phyloP scores from a whole-genome alignment of 2,113 vertebrate genomes.

The Lepisosteus oculatus region DNA sequence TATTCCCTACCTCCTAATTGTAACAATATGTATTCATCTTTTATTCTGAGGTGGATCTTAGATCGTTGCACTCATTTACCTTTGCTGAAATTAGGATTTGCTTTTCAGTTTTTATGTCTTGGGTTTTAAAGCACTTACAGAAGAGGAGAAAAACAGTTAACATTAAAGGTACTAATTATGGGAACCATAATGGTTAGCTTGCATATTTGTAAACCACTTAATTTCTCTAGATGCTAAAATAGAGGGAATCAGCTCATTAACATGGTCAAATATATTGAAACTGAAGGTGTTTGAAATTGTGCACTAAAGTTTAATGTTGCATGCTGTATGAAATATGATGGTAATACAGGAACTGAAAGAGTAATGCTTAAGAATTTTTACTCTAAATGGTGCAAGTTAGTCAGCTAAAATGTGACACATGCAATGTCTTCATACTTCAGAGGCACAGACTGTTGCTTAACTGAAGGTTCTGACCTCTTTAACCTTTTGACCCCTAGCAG shows the following conservation, averaged over 20 bases:
- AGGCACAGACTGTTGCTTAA: not conserved
- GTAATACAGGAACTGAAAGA: not conserved
- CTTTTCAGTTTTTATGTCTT: too few species aligned
- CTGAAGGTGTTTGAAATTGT: not conserved
- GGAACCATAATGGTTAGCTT: not conserved
- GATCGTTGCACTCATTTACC: too few species aligned
- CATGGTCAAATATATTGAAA: not conserved
- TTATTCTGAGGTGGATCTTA: too few species aligned
- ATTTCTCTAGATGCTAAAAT: not conserved
- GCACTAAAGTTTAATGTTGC: not conserved
- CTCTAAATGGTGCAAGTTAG: not conserved
- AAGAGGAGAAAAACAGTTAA: too few species aligned
- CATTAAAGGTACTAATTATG: slow-evolving; percentile 1
- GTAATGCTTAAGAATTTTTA: not conserved
- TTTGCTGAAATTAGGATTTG: too few species aligned
- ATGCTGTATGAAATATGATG: not conserved
- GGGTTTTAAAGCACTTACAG: too few species aligned
- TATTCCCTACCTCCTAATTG: too few species aligned
- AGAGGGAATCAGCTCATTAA: slow-evolving; percentile 6
- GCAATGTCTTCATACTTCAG: not conserved
- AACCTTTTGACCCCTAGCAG: slow-evolving; percentile 2
- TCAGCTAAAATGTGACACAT: slow-evolving; percentile 4
- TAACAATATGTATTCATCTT: too few species aligned
- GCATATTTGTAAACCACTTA: not conserved
- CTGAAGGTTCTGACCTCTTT: not conserved